Base-by-base conservation (phyloP, 37 sponge, comb jelly and placozoan species). In the Cladorhizidae sp. region DNA sequence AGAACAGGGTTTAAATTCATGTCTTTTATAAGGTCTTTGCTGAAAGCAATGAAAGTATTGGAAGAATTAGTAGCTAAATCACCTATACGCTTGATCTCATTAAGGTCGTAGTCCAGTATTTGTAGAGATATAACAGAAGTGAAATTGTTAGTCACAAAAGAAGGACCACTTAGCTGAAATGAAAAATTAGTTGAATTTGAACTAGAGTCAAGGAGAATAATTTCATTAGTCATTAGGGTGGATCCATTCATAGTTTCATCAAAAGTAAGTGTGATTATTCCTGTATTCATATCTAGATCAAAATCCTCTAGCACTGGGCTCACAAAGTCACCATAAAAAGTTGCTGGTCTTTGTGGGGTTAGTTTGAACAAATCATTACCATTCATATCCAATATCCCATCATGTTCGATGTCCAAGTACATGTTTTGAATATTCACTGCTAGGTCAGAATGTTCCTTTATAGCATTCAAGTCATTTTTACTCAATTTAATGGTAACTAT, bases 181-280 rank as follows among this genome's bases (percentile, higher is more conserved):
- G 31, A 17, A 57, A 49, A 83, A 0, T n/a, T 41, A 11, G 83
- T 80, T 21, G 51, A 58, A 32, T 84, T 87, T 8, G 76, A 40
- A 15, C 79, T 52, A 0, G 64, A 68, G 22, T 80, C 87, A 0
- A 91, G 64, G 15, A 95, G 77, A 11, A 86, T 78, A 3, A 95
- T 51, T 36, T 78, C 77, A 6, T 29, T 18, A 21, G 92, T 83
- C 20, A 55, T 22, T 0, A 91, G 40, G 17, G 91, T 83, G 25
- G 79, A 77, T 62, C 74, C 86, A 76, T 93, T 89, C 25, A 96
- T 87, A n/a, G 93, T 96, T 55, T 96, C 96, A 42, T 80, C 68
- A 76, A 90, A 96, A 9, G 80, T 78, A 15, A 96, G 86, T 2
- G 56, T 78, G 37, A 96, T 40, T 23, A 93, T 76, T 26, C 95